A percentile compares a stretch with the other conserved stretches of the same genome.
Conservation (phyloP, 2,888 invertebrate genomes). For the Blera fallax region DNA sequence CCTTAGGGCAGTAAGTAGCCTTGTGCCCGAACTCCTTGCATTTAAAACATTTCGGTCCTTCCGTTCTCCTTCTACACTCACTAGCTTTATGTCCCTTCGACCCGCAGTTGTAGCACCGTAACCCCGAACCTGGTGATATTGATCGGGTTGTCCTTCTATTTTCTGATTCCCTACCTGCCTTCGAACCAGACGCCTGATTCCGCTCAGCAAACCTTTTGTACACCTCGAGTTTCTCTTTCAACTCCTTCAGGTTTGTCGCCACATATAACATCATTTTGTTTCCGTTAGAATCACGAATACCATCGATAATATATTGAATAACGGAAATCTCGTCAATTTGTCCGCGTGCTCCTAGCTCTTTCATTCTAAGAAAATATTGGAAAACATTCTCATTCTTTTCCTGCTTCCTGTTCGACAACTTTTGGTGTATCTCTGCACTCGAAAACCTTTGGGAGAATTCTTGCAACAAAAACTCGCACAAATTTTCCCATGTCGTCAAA, state of each 20-base stretch:
- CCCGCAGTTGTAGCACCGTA: conserved; percentile 57
- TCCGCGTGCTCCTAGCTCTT: conserved; percentile 78
- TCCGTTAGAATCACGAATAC: conserved; percentile 74
- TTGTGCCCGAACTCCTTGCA: too few relatives aligned
- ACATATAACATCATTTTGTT: conserved; percentile 65
- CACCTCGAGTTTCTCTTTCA: conserved; percentile 62
- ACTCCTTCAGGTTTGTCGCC: conserved; percentile 38
- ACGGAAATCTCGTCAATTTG: conserved; percentile 76
- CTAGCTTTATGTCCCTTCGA: conserved; percentile 50
- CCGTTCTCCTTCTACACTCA: conserved; percentile 32
- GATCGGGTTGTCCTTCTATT: conserved; percentile 5
- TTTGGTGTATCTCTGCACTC: conserved; percentile 56
- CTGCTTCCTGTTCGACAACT: conserved; percentile 75
- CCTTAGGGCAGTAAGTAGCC: too few relatives aligned
- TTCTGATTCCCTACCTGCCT: not conserved
- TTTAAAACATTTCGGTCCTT: too few relatives aligned
- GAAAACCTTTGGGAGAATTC: conserved; percentile 48
- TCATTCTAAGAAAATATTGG: conserved; percentile 78
- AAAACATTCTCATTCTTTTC: conserved; percentile 76
- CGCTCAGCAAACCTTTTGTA: conserved; percentile 45
- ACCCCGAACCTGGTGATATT: not conserved
- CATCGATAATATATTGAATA: conserved; percentile 80
- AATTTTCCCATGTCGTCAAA: conserved; percentile 29
- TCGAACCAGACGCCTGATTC: not conserved
- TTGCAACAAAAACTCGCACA: conserved; percentile 25